Conservation (phyloP, 2,797 vertebrate species). For the Peromyscus melanophrys region DNA sequence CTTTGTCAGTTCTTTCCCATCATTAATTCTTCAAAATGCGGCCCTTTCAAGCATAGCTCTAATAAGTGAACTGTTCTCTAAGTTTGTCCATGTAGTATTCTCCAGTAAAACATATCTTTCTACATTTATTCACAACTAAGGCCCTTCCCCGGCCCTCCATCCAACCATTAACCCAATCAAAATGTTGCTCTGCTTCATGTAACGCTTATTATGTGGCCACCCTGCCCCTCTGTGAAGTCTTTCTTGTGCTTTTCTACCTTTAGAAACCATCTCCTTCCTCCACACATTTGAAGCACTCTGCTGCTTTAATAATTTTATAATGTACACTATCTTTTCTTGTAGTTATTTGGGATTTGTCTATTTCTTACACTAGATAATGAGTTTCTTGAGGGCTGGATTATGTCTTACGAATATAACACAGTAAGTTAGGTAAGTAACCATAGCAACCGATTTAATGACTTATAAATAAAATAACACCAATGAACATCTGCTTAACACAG, state of each 20-base stretch:
- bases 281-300: slow-evolving; percentile 9
- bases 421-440: not conserved
- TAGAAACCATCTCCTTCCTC: not conserved
- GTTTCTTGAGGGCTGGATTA: not conserved
- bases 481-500: slow-evolving; percentile 21
- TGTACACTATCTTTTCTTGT: not conserved
- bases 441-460: slow-evolving; percentile 22
- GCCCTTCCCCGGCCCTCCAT: not conserved
- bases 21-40: slow-evolving; percentile 21
- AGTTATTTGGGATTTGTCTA: slow-evolving; percentile 43
- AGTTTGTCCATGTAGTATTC: not conserved
- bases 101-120: not conserved
- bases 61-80: not conserved
- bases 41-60: not conserved
- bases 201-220: no score
- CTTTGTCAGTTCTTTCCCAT: slow-evolving; percentile 20
- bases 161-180: not conserved
- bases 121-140: not conserved
- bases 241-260: not conserved
- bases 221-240: not conserved
- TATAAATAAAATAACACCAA: not conserved
- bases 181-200: not conserved
- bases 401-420: not conserved
- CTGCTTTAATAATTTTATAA: slow-evolving; percentile 8
- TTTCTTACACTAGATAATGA: not conserved